Base-by-base conservation (phyloP, 2,113 vertebrate species). In the Alligator sinensis region DNA sequence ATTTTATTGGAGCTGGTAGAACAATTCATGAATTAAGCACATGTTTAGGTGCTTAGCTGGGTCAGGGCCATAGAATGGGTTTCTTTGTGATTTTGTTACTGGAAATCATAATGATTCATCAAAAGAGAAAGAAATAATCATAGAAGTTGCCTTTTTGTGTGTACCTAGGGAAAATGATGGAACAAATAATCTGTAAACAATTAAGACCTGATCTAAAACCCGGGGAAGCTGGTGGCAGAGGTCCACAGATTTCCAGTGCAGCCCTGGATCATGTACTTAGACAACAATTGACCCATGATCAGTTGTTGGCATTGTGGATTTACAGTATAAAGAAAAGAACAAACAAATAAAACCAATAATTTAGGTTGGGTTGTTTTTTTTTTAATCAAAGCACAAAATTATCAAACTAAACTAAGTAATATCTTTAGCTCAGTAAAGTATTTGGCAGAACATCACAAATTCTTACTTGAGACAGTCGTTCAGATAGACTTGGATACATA, bases 391-490 rank as follows among this genome's bases (percentile, higher is more conserved):
- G 70, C 76, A 70, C 18, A 88, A 59, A 96, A 95, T 88, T 78
- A 95, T 9, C 21, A 86, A 30, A 81, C 68, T 68, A 89, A 91
- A 81, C 68, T 68, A 89, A 91, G 25, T 77, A 89, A 64, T 47
- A 79, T 57, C 60, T 63, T 21, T n/a, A 87, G 22, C 79, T 57
- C 24, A 93, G 60, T 66, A 84, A 90, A 94, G 22, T 0, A 1
- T 93, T 93, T 91, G 79, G 88, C 93, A 91, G n/a, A 55, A 63
- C 66, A 93, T 93, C 86, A 93, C 34, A 92, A 75, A 90, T 85
- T 92, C 59, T 91, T 89, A 64, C 28, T 62, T 83, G 77, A 74
- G 83, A 77, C 86, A 81, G 74, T 85, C 4, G 81, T 90, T 91
- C 28, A 63, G 27, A 55, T 21, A 68, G 61, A 54, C 58, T 92